Evolutionary conservation across 2,113 vertebrate genomes (phyloP).

Genomic region (Dolichallabes microphthalmus): DNA sequence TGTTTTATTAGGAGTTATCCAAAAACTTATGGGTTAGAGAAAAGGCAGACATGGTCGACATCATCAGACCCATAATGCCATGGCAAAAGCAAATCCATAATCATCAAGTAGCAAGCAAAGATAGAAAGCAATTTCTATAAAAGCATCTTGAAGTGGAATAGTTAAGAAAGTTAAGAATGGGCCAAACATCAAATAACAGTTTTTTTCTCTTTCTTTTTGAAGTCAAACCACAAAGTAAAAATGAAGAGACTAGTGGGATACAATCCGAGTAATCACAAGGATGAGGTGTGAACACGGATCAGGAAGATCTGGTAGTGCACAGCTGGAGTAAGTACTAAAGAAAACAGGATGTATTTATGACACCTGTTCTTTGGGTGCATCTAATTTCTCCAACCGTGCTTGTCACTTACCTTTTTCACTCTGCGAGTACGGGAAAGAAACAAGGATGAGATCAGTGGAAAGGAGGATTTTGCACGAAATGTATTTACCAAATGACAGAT

Average conservation of each 20-base stretch:
- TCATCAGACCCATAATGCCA: neutral
- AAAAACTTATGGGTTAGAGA: neutral
- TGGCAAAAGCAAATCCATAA: neutral
- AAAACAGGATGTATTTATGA: constrained; percentile 8
- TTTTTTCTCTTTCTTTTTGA: neutral
- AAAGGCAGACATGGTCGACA: neutral
- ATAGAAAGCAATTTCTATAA: neutral
- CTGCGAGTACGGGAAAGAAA: neutral
- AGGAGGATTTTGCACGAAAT: neutral
- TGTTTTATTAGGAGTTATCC: neutral
- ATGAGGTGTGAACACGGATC: neutral
- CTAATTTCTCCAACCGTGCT: neutral
- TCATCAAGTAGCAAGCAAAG: neutral
- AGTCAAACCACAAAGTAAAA: neutral
- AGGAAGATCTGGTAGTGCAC: neutral
- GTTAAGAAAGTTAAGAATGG: neutral
- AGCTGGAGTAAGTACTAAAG: neutral
- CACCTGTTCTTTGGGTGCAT: neutral
- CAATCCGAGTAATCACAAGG: neutral
- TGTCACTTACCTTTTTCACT: neutral
- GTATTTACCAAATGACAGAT: neutral
- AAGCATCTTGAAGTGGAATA: neutral
- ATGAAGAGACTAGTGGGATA: neutral
- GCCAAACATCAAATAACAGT: neutral
- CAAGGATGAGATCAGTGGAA: neutral